Evolutionary conservation across 92 coral and sea anemone genomes (phyloP).

Genomic region (Actinernus sp.): DNA sequence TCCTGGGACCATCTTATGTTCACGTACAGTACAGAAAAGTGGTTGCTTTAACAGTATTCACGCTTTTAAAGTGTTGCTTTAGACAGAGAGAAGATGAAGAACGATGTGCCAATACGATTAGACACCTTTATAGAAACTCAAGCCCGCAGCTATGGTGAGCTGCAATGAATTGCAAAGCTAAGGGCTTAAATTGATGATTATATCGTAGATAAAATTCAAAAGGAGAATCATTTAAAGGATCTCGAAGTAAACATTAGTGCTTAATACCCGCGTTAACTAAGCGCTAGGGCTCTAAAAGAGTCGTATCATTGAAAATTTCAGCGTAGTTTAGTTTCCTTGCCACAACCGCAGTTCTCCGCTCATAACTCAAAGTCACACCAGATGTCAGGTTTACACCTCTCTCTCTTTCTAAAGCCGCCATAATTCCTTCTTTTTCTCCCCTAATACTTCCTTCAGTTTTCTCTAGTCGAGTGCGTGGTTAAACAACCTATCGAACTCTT

Average conservation of each 20-base stretch:
- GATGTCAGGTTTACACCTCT: constrained; percentile 78
- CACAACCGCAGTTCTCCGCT: constrained; percentile 63
- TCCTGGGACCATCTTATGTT: too few relatives aligned
- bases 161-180: too few relatives aligned
- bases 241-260: constrained; percentile 3
- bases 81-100: too few relatives aligned
- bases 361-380: constrained; percentile 79
- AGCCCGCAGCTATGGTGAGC: too few relatives aligned
- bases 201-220: background rate
- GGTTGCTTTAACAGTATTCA: too few relatives aligned
- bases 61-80: too few relatives aligned
- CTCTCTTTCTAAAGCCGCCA: constrained; percentile 46
- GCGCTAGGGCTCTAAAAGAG: constrained; percentile 2
- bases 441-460: constrained; percentile 73
- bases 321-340: constrained; percentile 35
- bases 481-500: constrained; percentile 11
- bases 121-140: too few relatives aligned
- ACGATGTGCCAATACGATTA: too few relatives aligned
- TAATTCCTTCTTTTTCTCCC: constrained; percentile 50
- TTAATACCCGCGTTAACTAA: constrained; percentile 9
- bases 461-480: constrained; percentile 34
- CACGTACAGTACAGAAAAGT: too few relatives aligned
- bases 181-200: too few relatives aligned
- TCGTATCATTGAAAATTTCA: background rate
- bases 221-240: constrained; percentile 9